Percentiles rank a stretch among this genome's conserved stretches.
These are phyloP conservation scores for Aphelocoma coerulescens DNA, from an alignment of 2,113 vertebrate genomes.

Conservation along the genomic window DNA sequence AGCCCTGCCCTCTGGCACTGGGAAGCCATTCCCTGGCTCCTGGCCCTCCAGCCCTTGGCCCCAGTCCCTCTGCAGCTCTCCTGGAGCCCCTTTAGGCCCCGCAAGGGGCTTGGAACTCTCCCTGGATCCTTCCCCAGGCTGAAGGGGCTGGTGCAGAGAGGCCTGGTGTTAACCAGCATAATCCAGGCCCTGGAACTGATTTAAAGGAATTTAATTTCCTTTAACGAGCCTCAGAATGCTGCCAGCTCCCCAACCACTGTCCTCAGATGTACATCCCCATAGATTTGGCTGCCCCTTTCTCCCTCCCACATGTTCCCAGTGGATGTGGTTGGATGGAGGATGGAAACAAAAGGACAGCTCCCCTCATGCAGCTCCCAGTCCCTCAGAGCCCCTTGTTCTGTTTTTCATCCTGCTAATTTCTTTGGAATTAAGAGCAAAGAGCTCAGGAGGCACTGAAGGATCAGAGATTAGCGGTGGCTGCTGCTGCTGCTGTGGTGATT, in stretches of 20 bases:
- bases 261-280: not conserved
- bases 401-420: not conserved
- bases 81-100: not conserved
- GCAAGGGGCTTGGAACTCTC: not conserved
- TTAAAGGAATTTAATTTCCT: not conserved
- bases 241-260: fast-evolving
- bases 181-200: not conserved
- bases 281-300: not conserved
- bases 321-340: not conserved
- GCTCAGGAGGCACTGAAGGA: not conserved
- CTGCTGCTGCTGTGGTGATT: not conserved
- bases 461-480: not conserved
- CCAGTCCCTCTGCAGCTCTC: not conserved
- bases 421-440: not conserved
- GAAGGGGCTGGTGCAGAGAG: not conserved
- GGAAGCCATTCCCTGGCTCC: not conserved
- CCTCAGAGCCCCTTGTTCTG: fast-evolving
- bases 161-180: not conserved
- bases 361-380: not conserved
- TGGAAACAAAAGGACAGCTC: not conserved
- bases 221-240: fast-evolving
- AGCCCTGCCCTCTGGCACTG: fast-evolving
- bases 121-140: not conserved
- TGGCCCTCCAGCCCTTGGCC: not conserved
- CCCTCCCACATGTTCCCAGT: fast-evolving